Evolutionary conservation across 2,797 vertebrate genomes (phyloP), one percentile per base, ranked within the genome.

Genomic region (Acridotheres tristis): DNA sequence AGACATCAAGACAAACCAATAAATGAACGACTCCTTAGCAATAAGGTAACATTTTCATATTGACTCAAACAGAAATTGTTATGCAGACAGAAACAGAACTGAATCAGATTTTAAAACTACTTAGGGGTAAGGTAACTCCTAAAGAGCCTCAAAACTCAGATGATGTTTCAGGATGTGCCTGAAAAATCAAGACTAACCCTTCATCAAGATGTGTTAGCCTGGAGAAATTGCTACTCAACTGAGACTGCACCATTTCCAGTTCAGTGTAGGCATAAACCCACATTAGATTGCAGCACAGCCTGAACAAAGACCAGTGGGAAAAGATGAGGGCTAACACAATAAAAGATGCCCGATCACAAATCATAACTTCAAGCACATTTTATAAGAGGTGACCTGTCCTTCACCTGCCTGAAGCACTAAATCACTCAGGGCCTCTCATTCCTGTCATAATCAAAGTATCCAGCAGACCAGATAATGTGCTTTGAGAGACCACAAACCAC

Each of bases 161-260:
- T 5, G 6, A 57, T 66, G 23, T n/a, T 38, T 38, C 15, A 34
- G 65, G 34, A 16, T 25, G 12, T 38, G 45, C 57, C 66, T 63
- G 21, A 62, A 66, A 59, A 69, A 50, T 5, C 20, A 66, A 32
- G 20, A 38, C 23, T 20, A 76, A 54, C 5, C 13, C 53, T 71
- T 81, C 40, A 73, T 23, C 26, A 48, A 65, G 27, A 4, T 36
- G 9, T 18, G 5, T 42, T 21, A 34, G 23, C 7, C 42, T 57
- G 51, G 26, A 27, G 48, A 58, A 76, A 77, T 47, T 0, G 0
- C 59, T 57, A 29, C 38, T 16, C 1, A 11, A 19, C 22, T 45
- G 17, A 0, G 0, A 30, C 47, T 57, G 43, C 63, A 62, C 20
- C 10, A 18, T 38, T 86, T 55, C 74, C 68, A 61, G 2, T 47